A percentile compares a stretch with the other conserved stretches of the same genome.
Conservation (phyloP, 2,113 vertebrate genomes). For the Cebus imitator region DNA sequence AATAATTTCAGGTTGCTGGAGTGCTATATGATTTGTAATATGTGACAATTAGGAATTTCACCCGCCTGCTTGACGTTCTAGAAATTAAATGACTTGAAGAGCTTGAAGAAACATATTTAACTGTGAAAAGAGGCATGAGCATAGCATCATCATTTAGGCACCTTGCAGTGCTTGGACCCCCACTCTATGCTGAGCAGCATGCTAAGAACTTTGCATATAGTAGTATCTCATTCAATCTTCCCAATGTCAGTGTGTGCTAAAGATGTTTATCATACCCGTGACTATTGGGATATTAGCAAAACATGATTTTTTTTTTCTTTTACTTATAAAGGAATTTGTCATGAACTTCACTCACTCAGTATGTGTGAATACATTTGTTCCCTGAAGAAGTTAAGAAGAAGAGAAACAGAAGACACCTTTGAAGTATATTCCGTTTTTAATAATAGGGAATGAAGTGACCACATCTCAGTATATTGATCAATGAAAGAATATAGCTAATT, state of each 20-base stretch:
- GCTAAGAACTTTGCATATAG: not conserved
- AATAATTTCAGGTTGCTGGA: not conserved
- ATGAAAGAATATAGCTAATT: not conserved
- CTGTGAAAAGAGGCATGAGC: not conserved
- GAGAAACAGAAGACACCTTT: not conserved
- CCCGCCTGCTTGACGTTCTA: not conserved
- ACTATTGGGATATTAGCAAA: not conserved
- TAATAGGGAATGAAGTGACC: not conserved
- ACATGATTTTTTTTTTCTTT: not conserved
- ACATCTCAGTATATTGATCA: not conserved
- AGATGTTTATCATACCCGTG: not conserved
- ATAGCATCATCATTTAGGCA: not conserved
- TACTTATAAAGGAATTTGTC: not conserved
- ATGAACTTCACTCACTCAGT: not conserved
- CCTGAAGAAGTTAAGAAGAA: not conserved
- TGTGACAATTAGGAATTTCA: not conserved
- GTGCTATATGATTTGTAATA: not conserved
- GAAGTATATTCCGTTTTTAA: not conserved
- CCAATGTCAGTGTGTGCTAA: not conserved
- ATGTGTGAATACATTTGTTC: not conserved
- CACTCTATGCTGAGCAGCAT: not conserved
- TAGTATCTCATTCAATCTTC: not conserved
- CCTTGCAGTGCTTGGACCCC: not conserved
- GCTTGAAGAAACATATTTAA: not conserved
- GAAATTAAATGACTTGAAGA: not conserved